These are phyloP conservation scores for Hypsopygia costalis DNA, from an alignment of 2,888 invertebrate species.

Conservation along the genomic window DNA sequence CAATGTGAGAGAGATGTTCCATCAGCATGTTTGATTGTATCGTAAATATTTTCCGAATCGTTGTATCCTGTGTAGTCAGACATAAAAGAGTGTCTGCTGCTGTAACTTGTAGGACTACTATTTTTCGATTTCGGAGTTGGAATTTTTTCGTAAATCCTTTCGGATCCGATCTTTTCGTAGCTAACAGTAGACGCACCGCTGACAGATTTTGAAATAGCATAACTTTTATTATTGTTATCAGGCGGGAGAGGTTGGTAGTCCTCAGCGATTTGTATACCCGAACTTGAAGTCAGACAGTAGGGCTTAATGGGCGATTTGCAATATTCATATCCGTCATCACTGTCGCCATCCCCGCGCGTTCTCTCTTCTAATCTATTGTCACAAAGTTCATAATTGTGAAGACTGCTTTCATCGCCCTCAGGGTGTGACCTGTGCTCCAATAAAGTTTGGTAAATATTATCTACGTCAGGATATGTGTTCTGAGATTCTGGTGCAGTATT, in stretches of 20 bases:
- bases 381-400: slow-evolving; percentile 78
- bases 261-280: slow-evolving; percentile 76
- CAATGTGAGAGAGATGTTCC: slow-evolving; percentile 75
- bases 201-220: slow-evolving; percentile 63
- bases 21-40: slow-evolving; percentile 80
- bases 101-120: slow-evolving; percentile 54
- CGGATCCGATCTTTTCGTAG: slow-evolving; percentile 71
- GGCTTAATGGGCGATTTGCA: slow-evolving; percentile 71
- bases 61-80: slow-evolving; percentile 65
- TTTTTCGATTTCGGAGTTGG: slow-evolving; percentile 58
- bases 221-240: slow-evolving; percentile 51
- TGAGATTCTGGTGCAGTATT: slow-evolving; percentile 25
- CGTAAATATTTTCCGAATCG: slow-evolving; percentile 82
- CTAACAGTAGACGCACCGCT: slow-evolving; percentile 70
- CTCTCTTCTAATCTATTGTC: slow-evolving; percentile 63
- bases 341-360: slow-evolving; percentile 68
- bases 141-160: slow-evolving; percentile 73
- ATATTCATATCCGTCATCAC: slow-evolving; percentile 75
- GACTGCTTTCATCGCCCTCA: slow-evolving; percentile 70
- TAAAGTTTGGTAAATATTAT: slow-evolving; percentile 70
- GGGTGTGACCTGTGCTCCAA: slow-evolving; percentile 72
- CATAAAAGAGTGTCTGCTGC: slow-evolving; percentile 59
- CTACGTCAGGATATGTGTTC: slow-evolving; percentile 24
- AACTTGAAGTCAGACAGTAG: slow-evolving; percentile 62
- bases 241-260: slow-evolving; percentile 58